A percentile compares a stretch with the other conserved stretches of the same genome.
These are phyloP conservation scores for Rachycentron canadum DNA, from an alignment of 2,797 vertebrate genomes.

Conservation along the genomic window DNA sequence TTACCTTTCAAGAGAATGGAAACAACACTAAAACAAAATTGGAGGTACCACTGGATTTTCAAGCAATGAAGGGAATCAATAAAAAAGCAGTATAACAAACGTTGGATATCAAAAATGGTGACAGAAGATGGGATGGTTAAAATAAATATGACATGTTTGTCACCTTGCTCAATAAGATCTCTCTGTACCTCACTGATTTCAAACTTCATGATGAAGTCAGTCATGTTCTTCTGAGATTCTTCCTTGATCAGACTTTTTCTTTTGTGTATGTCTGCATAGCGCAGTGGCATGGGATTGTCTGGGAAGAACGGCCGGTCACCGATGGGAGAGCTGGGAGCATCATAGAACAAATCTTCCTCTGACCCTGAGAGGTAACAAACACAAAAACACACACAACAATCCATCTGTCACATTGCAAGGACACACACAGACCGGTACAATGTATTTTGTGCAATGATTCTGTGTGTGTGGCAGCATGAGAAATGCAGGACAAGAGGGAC, in stretches of 20 bases:
- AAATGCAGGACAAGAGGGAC: background rate
- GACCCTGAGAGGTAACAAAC: constrained; percentile 84
- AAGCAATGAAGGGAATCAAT: background rate
- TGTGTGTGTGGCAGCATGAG: background rate
- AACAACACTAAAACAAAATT: background rate
- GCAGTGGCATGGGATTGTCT: constrained; percentile 76
- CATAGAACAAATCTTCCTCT: constrained; percentile 95
- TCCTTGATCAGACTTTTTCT: constrained; percentile 82
- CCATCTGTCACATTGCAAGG: background rate
- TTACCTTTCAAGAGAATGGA: no score
- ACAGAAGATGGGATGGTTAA: background rate
- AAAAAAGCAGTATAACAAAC: no score
- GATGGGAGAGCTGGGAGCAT: constrained; percentile 93
- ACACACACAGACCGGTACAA: background rate
- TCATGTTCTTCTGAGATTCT: constrained; percentile 92
- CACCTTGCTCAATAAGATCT: background rate
- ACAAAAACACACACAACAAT: constrained; percentile 14
- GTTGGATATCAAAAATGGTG: no score
- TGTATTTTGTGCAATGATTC: background rate
- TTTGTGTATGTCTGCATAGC: constrained; percentile 66
- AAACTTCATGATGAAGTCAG: constrained; percentile 89
- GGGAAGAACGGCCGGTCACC: constrained; percentile 88
- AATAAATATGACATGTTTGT: background rate
- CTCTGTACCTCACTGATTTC: constrained; percentile 92
- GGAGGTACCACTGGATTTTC: background rate